Evolutionary conservation across 1,140 invertebrate species (phyloP).

Genomic region (Lasaia peninsularis): DNA sequence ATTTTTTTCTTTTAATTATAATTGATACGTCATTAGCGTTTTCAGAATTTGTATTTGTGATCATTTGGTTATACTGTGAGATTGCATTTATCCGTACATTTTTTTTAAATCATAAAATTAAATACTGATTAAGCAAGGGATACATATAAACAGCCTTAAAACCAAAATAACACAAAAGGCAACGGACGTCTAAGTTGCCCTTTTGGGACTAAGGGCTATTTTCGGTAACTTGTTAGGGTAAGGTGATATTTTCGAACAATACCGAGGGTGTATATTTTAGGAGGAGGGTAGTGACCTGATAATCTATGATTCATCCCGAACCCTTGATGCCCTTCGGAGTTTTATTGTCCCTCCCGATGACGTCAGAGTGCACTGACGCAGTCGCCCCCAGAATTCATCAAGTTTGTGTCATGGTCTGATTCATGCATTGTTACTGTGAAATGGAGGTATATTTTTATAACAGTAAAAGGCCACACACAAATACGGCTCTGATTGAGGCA

Average conservation of each 20-base stretch:
- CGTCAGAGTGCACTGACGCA: conserved; percentile 59
- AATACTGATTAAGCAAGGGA: too few relatives aligned
- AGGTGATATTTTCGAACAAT: conserved; percentile 32
- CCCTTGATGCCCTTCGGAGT: conserved; percentile 55
- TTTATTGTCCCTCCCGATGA: conserved; percentile 56
- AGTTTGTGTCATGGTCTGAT: conserved; percentile 51
- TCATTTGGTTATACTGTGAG: too few relatives aligned
- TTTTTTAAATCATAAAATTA: too few relatives aligned
- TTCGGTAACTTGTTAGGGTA: conserved; percentile 23
- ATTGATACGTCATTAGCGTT: too few relatives aligned
- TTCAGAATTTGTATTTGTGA: too few relatives aligned
- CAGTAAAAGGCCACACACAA: neutral
- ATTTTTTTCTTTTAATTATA: too few relatives aligned
- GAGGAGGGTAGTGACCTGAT: conserved; percentile 58
- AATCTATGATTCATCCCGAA: conserved; percentile 72
- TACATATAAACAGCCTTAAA: too few relatives aligned
- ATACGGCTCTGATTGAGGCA: neutral
- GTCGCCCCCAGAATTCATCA: conserved; percentile 51
- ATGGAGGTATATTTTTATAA: conserved; percentile 40
- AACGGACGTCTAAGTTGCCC: neutral
- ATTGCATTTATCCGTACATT: too few relatives aligned
- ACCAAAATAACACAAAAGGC: too few relatives aligned
- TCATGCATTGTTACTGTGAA: conserved; percentile 52
- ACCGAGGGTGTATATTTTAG: conserved; percentile 51
- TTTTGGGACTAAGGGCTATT: conserved; percentile 11